Conservation (phyloP, 2,113 vertebrate species). For the Zosterops pallidus region DNA sequence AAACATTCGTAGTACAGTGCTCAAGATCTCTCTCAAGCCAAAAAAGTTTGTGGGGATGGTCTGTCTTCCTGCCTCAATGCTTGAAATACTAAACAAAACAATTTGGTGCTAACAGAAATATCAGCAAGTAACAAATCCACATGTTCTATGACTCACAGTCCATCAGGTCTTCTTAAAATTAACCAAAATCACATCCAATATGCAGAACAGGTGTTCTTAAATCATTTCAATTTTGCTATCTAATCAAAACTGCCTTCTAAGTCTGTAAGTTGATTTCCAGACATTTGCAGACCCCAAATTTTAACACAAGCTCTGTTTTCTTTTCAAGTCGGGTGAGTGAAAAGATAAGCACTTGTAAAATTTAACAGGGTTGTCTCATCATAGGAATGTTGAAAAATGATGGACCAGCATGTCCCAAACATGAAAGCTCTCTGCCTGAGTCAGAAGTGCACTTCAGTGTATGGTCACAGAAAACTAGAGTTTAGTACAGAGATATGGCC, state of each 20-base stretch:
- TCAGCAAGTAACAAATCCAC: background rate
- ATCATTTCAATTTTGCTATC: background rate
- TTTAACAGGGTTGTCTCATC: background rate
- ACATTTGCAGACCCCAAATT: background rate
- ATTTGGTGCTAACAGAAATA: background rate
- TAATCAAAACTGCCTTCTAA: background rate
- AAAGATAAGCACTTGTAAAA: background rate
- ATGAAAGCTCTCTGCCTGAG: background rate
- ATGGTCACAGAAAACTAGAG: background rate
- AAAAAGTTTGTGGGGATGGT: background rate
- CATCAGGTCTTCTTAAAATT: background rate
- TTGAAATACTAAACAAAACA: background rate
- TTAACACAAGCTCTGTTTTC: background rate
- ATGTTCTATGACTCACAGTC: background rate
- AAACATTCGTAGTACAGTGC: background rate
- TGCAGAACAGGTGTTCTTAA: background rate
- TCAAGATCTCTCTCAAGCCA: background rate
- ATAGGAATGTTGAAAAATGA: background rate
- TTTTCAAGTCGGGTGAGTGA: background rate
- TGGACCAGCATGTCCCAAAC: background rate
- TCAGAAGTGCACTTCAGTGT: background rate
- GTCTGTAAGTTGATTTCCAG: background rate
- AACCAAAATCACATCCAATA: background rate
- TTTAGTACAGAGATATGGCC: background rate
- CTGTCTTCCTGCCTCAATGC: background rate